Conservation (phyloP, 2,113 vertebrate species). For the Theropithecus gelada region DNA sequence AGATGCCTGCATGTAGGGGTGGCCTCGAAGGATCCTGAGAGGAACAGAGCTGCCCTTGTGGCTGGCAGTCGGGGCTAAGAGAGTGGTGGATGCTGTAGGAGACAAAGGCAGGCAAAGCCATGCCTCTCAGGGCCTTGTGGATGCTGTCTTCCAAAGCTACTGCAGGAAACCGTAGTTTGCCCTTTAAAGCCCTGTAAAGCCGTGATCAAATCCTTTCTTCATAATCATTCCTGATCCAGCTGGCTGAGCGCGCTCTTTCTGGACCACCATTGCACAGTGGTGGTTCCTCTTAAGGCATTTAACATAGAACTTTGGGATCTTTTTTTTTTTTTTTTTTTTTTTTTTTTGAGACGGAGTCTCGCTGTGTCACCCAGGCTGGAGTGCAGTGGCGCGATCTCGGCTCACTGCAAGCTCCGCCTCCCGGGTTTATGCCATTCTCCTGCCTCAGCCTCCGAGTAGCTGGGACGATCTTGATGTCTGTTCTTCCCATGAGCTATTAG, state of each 20-base stretch:
- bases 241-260: neutral
- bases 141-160: neutral
- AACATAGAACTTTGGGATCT: neutral
- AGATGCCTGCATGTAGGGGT: neutral
- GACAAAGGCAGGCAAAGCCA: neutral
- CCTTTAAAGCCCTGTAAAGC: neutral
- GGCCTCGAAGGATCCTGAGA: neutral
- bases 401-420: no score
- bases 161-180: neutral
- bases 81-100: rapidly evolving
- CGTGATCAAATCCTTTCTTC: neutral
- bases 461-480: neutral
- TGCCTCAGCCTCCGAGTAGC: no score
- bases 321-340: no score
- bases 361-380: no score
- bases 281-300: neutral
- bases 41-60: neutral
- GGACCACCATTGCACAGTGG: neutral
- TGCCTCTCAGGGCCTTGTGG: neutral
- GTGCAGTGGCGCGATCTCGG: no score
- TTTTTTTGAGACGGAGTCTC: no score
- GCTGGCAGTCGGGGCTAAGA: neutral
- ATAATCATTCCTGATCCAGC: rapidly evolving
- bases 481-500: neutral
- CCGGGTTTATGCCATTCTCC: no score